Evolutionary conservation across 2,797 vertebrate genomes (phyloP), one percentile per base, ranked within the genome.

Genomic region (Lagorchestes hirsutus): DNA sequence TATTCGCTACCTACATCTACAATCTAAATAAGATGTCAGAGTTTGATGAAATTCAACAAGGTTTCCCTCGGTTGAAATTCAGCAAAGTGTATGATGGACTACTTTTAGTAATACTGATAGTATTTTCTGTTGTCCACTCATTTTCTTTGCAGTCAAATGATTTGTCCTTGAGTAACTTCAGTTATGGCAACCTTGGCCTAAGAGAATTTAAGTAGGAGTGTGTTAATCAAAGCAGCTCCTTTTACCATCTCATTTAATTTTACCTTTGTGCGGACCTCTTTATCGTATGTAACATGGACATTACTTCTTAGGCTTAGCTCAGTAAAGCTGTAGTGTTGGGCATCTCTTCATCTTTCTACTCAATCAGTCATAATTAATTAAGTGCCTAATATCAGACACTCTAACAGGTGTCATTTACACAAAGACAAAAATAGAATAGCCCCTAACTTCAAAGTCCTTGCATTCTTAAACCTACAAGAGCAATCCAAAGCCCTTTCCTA

Each of bases 61-160:
- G 1, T 92, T 94, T 94, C 27, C 55, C 96, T 94, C 91, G 31
- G 87, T 54, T 92, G 90, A 57, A 14, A 28, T 28, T 46, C 5
- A 91, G 11, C 91, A 54, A 82, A 82, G 22, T 82, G 9, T 24
- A 27, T 27, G 27, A 82, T 46, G 1, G 22, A 46, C 9, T 27
- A 82, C 31, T 27, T 46, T 46, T 46, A 46, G 18, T 46, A 82
- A 74, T 18, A 40, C 16, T 40, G 18, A n/a, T 74, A 74, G 5
- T 1, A 74, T 74, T 82, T 82, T 82, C n/a, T 82, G 0, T 82
- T 82, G n/a, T 82, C 87, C 91, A 87, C n/a, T 94, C 54, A n/a
- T 93, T 93, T 95, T 40, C 34, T 92, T 2, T 90, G 74, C 52
- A 82, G 11, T 92, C 92, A 95, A 93, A 56, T 91, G 28, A 54